A percentile compares a stretch with the other conserved stretches of the same genome.
Evolutionary conservation across 1,140 invertebrate species (phyloP).

Genomic region (Plutomurus gul): DNA sequence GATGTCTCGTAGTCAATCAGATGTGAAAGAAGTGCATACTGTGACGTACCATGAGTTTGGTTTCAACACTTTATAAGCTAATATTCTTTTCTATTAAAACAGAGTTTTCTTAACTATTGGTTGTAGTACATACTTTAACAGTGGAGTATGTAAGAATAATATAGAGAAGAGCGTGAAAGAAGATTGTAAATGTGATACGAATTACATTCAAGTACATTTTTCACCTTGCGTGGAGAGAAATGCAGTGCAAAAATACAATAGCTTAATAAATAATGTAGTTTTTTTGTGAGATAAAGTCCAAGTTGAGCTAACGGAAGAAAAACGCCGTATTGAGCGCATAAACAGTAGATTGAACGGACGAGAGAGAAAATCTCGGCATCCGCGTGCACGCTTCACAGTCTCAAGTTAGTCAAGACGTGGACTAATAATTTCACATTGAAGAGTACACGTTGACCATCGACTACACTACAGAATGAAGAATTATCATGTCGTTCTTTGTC

Average conservation of each 20-base stretch:
- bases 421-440: no score
- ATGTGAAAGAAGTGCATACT: no score
- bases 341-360: background rate
- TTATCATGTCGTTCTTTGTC: background rate
- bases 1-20: no score
- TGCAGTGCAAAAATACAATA: background rate
- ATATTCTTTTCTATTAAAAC: no score
- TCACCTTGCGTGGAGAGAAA: background rate
- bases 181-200: background rate
- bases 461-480: no score
- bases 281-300: conserved; percentile 7
- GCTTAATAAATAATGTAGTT: background rate
- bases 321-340: conserved; percentile 4
- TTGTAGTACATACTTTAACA: no score
- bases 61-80: no score
- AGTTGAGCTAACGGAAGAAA: background rate
- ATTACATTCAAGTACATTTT: background rate
- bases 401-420: no score
- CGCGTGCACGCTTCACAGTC: background rate
- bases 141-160: background rate
- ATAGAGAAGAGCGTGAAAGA: background rate
- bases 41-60: no score
- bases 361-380: conserved; percentile 5
- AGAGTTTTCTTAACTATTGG: no score
- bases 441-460: no score